Evolutionary conservation across 2,888 invertebrate genomes (phyloP), one percentile per base, ranked within the genome.

Genomic region (Apeira syringaria): DNA sequence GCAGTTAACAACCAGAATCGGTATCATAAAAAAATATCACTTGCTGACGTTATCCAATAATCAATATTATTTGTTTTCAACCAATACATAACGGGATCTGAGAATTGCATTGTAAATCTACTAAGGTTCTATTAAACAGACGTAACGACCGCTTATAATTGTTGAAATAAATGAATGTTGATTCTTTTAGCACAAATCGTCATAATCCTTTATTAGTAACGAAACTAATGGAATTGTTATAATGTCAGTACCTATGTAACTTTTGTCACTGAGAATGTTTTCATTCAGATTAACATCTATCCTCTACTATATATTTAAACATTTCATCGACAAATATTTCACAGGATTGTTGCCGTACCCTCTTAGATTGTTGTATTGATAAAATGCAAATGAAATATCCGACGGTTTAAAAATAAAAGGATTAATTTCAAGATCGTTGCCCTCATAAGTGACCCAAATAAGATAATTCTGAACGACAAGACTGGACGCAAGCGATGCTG

Each of bases 381-480:
- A 85, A 86, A 75, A 87, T 86, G 84, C 77, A 84, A 85, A 87
- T 83, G 73, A 77, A 74, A 55, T 59, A 72, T 57, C 64, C 77
- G 74, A 74, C 75, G 79, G 80, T 77, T 74, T 74, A 64, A 76
- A 80, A 84, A 82, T 75, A 83, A 82, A 85, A 80, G 78, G 69
- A 76, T 79, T 75, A 76, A 65, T 58, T 50, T 52, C 44, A 69
- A 65, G 86, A 80, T 80, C 85, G 64, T 71, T 80, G 83, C 62
- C 79, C 85, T 74, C 63, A 60, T 69, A 77, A 79, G 71, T 87
- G 85, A 86, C 86, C 86, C 79, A 86, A 84, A 85, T 86, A 87
- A 84, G 76, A 82, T 80, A 77, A 82, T 74, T 73, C 72, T 61
- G 64, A 75, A 68, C 70, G 75, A 76, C 76, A 71, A n/a, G 39